Conservation (phyloP, 2,797 vertebrate species). For the Manis pentadactyla region DNA sequence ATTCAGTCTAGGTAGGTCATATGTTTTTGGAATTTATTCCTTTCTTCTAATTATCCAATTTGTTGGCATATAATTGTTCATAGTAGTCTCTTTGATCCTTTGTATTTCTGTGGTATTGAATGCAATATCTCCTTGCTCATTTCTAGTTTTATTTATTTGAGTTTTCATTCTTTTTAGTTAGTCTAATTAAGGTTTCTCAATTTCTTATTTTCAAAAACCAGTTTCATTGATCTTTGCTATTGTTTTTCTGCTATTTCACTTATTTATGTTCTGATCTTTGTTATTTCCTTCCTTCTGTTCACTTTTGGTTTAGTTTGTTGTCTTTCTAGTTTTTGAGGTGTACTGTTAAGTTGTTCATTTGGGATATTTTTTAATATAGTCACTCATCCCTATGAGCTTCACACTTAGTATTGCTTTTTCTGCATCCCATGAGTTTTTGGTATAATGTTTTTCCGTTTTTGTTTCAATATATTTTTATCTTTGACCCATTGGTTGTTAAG, state of each 20-base stretch:
- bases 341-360: background rate
- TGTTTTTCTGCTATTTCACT: background rate
- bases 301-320: background rate
- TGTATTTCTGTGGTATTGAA: background rate
- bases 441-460: background rate
- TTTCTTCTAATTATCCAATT: background rate
- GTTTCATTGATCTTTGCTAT: background rate
- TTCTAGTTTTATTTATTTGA: background rate
- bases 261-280: background rate
- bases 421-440: background rate
- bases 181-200: background rate
- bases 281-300: background rate
- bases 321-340: background rate
- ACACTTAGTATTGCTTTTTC: background rate
- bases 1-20: background rate
- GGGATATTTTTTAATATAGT: background rate
- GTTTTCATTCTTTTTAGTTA: background rate
- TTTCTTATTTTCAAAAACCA: background rate
- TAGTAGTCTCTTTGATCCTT: background rate
- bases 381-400: background rate
- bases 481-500: background rate
- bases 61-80: background rate
- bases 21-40: background rate
- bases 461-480: background rate
- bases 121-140: background rate